These are phyloP conservation scores for Oncopeltus fasciatus DNA, from an alignment of 1,140 invertebrate genomes.

Conservation along the genomic window DNA sequence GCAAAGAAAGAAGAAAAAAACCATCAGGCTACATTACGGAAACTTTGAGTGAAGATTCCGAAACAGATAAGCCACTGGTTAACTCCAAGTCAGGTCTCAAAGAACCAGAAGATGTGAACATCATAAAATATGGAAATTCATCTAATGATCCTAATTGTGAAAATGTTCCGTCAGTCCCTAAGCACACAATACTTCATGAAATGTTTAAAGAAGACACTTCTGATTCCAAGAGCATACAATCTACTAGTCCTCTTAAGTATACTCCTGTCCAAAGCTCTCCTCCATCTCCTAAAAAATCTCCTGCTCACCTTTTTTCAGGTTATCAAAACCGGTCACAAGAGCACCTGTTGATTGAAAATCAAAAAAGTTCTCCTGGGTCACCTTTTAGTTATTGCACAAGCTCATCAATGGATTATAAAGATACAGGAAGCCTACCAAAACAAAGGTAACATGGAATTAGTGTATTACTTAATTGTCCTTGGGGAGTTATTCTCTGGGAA, in stretches of 20 bases:
- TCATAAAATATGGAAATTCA: neutral
- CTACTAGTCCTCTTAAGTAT: too few relatives aligned
- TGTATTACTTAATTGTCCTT: too few relatives aligned
- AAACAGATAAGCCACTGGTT: neutral
- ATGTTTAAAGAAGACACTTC: too few relatives aligned
- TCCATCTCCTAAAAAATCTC: neutral
- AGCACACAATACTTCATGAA: too few relatives aligned
- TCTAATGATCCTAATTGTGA: too few relatives aligned
- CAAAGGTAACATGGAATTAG: too few relatives aligned
- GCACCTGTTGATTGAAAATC: neutral
- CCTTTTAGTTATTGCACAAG: constrained; percentile 12
- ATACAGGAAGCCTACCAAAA: constrained; percentile 6
- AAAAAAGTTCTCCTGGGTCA: neutral
- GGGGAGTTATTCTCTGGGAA: too few relatives aligned
- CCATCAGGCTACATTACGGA: constrained; percentile 1
- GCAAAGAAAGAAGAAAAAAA: neutral
- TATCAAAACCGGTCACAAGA: neutral
- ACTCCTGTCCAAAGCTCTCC: too few relatives aligned
- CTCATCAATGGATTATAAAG: constrained; percentile 15
- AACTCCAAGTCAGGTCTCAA: neutral
- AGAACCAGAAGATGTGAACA: neutral
- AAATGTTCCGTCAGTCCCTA: too few relatives aligned
- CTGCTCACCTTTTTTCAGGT: neutral
- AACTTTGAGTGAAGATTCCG: neutral
- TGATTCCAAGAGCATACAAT: too few relatives aligned